A percentile compares a stretch with the other conserved stretches of the same genome.
phyloP scores from a whole-genome alignment of 2,113 vertebrate genomes.

The Scytalopus superciliaris region DNA sequence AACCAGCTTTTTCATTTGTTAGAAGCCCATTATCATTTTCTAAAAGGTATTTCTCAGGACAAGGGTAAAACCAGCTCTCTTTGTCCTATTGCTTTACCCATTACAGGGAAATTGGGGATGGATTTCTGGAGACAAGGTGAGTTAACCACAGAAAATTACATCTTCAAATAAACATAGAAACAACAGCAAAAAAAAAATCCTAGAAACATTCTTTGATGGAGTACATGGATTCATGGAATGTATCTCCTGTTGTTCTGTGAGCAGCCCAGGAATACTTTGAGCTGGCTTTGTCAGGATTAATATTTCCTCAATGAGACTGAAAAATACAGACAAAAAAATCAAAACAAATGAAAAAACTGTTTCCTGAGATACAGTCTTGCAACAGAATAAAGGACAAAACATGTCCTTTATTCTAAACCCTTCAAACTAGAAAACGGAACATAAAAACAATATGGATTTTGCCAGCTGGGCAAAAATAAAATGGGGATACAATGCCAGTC shows the following conservation, averaged over 20 bases:
- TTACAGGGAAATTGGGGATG: neutral
- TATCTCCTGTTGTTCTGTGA: neutral
- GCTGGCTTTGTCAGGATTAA: neutral
- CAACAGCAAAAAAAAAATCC: neutral
- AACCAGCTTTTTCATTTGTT: neutral
- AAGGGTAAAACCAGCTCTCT: neutral
- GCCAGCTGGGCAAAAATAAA: neutral
- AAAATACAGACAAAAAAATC: neutral
- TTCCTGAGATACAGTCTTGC: neutral
- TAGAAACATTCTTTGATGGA: neutral
- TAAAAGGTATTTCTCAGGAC: neutral
- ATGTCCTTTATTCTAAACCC: neutral
- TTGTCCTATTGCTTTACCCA: neutral
- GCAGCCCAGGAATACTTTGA: neutral
- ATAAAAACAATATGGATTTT: neutral
- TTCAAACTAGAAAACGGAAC: neutral
- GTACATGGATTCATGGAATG: neutral
- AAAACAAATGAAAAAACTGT: neutral
- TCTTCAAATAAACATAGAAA: neutral
- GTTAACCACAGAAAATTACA: neutral
- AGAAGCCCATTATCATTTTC: neutral
- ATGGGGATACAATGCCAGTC: neutral
- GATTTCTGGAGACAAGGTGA: neutral
- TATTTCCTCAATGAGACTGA: neutral
- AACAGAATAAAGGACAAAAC: neutral